These are phyloP conservation scores for Pampus argenteus DNA, from an alignment of 2,797 vertebrate species.

Conservation along the genomic window DNA sequence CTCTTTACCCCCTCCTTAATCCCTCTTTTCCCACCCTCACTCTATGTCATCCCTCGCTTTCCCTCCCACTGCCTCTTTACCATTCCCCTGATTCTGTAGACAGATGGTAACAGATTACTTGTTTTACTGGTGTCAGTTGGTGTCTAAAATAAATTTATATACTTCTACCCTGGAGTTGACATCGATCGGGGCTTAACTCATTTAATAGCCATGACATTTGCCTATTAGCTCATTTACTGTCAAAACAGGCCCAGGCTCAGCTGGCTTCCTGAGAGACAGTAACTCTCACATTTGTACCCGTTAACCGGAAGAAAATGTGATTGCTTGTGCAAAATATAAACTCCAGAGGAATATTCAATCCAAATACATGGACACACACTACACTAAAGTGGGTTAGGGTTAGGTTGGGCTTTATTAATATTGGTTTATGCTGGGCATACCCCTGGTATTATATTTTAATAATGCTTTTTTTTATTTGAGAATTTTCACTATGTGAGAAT, in stretches of 20 bases:
- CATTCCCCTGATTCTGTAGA: conserved; percentile 48
- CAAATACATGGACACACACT: background rate
- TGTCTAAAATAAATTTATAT: conserved; percentile 79
- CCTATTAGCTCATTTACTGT: conserved; percentile 81
- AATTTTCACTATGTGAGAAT: conserved; percentile 5
- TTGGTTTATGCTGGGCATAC: background rate
- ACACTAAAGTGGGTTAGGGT: too few relatives aligned
- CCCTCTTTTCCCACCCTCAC: conserved; percentile 51
- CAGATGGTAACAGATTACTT: conserved; percentile 73
- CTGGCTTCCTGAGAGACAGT: conserved; percentile 54
- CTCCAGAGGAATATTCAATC: conserved; percentile 27
- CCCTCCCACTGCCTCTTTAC: conserved; percentile 46
- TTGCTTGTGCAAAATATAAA: conserved; percentile 62
- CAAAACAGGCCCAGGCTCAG: conserved; percentile 55
- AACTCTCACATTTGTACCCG: conserved; percentile 56
- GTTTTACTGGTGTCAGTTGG: conserved; percentile 77
- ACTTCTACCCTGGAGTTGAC: conserved; percentile 65
- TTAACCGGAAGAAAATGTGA: conserved; percentile 57
- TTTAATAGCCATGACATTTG: conserved; percentile 79
- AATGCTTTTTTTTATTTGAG: conserved; percentile 1
- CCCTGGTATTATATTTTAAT: background rate
- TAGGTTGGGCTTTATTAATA: background rate
- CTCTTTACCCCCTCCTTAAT: conserved; percentile 45
- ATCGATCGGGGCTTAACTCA: conserved; percentile 76
- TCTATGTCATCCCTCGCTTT: conserved; percentile 60